Conservation (phyloP, 1,140 invertebrate species). For the Mactra quadrangularis region DNA sequence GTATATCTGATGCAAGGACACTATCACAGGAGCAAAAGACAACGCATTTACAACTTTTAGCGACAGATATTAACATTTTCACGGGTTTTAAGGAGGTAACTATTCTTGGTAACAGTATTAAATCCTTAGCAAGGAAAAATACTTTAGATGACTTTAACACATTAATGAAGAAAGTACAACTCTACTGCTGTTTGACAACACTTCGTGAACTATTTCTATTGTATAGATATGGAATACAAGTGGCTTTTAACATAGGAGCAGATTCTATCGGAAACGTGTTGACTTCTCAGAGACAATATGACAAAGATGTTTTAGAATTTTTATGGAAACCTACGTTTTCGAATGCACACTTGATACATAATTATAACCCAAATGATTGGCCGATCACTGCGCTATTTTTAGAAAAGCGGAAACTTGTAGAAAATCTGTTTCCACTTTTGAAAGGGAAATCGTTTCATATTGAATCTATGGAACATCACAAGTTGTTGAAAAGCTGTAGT, state of each 20-base stretch:
- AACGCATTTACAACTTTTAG: background rate
- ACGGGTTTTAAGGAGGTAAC: background rate
- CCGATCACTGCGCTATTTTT: background rate
- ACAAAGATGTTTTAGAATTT: background rate
- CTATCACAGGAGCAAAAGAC: background rate
- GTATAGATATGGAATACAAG: background rate
- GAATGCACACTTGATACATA: background rate
- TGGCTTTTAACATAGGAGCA: background rate
- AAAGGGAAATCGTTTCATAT: too few relatives aligned
- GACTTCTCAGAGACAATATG: background rate
- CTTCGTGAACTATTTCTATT: conserved; percentile 3
- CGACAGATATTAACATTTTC: background rate
- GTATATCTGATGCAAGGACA: background rate
- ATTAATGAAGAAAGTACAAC: background rate
- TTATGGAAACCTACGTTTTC: background rate
- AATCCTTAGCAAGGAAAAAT: background rate
- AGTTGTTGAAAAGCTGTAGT: too few relatives aligned
- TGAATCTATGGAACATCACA: too few relatives aligned
- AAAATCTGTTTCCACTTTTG: background rate
- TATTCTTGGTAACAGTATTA: background rate
- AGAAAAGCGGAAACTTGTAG: background rate
- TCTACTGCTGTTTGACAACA: conserved; percentile 4
- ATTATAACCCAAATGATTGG: background rate
- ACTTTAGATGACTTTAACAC: background rate
- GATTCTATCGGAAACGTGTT: background rate